Evolutionary conservation across 1,140 invertebrate genomes (phyloP).

Genomic region (Gerris buenoi): DNA sequence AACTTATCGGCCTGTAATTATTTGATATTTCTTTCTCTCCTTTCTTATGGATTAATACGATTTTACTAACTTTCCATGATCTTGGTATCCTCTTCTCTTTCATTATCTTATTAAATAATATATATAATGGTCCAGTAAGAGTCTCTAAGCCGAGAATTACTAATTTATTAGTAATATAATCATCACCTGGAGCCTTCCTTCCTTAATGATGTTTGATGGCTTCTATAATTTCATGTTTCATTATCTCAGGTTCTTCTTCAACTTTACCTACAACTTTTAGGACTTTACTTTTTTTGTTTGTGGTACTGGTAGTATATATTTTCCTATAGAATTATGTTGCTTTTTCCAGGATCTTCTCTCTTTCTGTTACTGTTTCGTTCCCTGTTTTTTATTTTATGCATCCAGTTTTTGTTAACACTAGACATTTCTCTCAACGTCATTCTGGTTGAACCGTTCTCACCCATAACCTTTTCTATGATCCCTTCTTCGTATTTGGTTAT

Average conservation of each 20-base stretch:
- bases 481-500: neutral
- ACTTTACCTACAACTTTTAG: neutral
- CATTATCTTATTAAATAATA: neutral
- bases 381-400: neutral
- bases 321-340: neutral
- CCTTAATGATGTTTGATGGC: neutral
- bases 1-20: slow-evolving; percentile 27
- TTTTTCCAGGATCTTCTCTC: neutral
- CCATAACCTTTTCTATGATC: neutral
- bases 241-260: neutral
- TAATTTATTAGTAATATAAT: neutral
- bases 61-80: slow-evolving; percentile 1
- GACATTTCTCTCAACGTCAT: slow-evolving; percentile 3
- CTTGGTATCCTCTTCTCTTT: neutral
- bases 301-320: neutral
- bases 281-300: neutral
- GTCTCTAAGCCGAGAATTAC: neutral
- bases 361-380: neutral
- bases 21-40: slow-evolving; percentile 21
- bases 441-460: neutral
- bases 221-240: neutral
- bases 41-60: slow-evolving; percentile 20
- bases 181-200: neutral
- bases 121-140: neutral
- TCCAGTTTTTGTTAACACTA: neutral